Evolutionary conservation across 2,113 vertebrate species (phyloP).

Genomic region (Chloropsis cyanopogon): DNA sequence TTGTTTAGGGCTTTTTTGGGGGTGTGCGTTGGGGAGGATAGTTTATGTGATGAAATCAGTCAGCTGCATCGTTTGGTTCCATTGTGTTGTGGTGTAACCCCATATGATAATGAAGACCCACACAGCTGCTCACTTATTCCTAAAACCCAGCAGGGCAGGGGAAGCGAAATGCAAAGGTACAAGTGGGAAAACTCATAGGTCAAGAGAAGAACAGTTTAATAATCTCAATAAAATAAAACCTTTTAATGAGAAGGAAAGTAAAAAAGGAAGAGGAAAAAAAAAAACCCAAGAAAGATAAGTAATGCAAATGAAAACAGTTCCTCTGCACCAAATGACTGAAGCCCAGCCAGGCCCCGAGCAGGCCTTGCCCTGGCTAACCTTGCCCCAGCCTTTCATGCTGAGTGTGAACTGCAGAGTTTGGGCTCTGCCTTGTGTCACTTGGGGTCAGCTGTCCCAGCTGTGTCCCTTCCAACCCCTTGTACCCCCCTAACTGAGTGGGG

Average conservation of each 20-base stretch:
- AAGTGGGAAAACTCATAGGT: neutral
- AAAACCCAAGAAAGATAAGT: neutral
- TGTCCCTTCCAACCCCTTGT: neutral
- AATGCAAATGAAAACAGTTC: neutral
- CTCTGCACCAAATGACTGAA: neutral
- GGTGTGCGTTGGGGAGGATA: accelerated
- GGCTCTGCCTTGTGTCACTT: neutral
- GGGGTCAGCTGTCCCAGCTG: neutral
- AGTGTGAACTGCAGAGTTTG: neutral
- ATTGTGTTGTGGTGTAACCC: accelerated
- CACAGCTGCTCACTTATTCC: neutral
- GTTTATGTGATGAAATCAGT: neutral
- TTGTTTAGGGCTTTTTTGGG: neutral
- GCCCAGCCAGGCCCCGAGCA: accelerated
- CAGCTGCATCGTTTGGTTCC: neutral
- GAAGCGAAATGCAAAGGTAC: neutral
- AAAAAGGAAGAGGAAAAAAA: neutral
- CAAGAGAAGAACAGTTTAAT: neutral
- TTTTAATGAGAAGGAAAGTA: neutral
- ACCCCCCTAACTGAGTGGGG: neutral
- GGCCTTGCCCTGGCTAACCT: neutral
- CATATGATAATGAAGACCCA: neutral
- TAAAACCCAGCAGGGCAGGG: too few species aligned
- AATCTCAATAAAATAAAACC: neutral
- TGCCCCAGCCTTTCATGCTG: neutral